A percentile compares a stretch with the other conserved stretches of the same genome.
Evolutionary conservation across 2,113 vertebrate species (phyloP).

Genomic region (Rhipidura dahli): DNA sequence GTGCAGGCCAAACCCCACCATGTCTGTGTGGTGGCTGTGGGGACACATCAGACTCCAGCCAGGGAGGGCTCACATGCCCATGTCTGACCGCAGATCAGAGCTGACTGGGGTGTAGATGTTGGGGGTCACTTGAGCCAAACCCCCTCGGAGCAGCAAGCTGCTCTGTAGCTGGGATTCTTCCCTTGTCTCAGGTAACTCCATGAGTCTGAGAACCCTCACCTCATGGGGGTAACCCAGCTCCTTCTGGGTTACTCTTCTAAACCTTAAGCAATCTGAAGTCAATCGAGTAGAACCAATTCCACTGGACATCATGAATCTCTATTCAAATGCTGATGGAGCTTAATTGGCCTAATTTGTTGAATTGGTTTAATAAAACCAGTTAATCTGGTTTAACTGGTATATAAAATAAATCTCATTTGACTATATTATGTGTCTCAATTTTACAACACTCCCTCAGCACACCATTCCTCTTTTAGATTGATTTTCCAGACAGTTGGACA

Average conservation of each 20-base stretch:
- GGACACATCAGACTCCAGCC: neutral
- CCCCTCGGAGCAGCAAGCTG: neutral
- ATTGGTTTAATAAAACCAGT: neutral
- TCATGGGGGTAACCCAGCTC: neutral
- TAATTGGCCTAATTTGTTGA: neutral
- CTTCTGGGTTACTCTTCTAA: neutral
- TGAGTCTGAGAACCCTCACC: neutral
- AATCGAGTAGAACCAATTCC: neutral
- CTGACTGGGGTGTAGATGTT: accelerated
- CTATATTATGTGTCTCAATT: neutral
- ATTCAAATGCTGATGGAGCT: neutral
- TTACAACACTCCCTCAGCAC: neutral
- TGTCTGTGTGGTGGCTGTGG: accelerated
- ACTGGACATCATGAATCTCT: neutral
- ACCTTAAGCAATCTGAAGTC: neutral
- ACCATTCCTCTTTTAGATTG: neutral
- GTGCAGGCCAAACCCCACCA: neutral
- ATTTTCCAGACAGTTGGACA: neutral
- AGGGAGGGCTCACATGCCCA: accelerated
- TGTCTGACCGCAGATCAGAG: neutral
- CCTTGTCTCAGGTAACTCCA: neutral
- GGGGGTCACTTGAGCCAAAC: neutral
- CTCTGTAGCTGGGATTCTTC: neutral
- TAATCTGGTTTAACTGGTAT: neutral
- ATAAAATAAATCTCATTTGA: neutral